Conservation (phyloP, 1,140 invertebrate species). For the Ganaspis sp. region DNA sequence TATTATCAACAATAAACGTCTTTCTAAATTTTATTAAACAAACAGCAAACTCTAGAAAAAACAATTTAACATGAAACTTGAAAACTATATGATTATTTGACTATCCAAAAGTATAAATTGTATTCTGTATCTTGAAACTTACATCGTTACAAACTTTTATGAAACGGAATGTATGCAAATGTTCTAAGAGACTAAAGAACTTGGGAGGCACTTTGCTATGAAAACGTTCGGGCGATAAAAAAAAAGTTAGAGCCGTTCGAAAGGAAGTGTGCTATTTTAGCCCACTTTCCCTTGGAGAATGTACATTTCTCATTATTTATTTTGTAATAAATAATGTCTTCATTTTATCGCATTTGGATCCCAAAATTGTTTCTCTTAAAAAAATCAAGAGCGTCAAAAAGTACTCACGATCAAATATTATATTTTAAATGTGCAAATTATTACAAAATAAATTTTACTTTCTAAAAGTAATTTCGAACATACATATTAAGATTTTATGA, state of each 20-base stretch:
- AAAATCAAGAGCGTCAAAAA: neutral
- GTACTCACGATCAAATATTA: too few relatives aligned
- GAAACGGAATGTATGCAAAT: constrained; percentile 13
- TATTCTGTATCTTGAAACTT: constrained; percentile 8
- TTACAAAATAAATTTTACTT: too few relatives aligned
- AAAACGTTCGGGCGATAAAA: constrained; percentile 2
- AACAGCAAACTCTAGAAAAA: neutral
- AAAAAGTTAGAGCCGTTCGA: constrained; percentile 9
- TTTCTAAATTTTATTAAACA: neutral
- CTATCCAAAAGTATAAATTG: constrained; percentile 1
- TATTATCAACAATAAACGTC: neutral
- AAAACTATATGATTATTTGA: neutral
- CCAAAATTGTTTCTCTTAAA: neutral
- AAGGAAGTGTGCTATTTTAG: constrained; percentile 19
- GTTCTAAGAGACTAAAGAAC: neutral
- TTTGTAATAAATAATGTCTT: neutral
- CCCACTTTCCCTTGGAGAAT: constrained; percentile 8
- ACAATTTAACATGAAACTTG: neutral
- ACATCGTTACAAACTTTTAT: constrained; percentile 19
- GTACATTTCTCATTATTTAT: neutral
- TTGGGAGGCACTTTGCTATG: constrained; percentile 1
- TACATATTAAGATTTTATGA: too few relatives aligned
- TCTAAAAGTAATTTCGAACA: too few relatives aligned
- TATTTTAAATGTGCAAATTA: too few relatives aligned
- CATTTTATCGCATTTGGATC: constrained; percentile 13